Percentiles rank a stretch among this genome's conserved stretches.
Conservation (phyloP, 2,797 vertebrate species). For the Hydrolagus colliei region DNA sequence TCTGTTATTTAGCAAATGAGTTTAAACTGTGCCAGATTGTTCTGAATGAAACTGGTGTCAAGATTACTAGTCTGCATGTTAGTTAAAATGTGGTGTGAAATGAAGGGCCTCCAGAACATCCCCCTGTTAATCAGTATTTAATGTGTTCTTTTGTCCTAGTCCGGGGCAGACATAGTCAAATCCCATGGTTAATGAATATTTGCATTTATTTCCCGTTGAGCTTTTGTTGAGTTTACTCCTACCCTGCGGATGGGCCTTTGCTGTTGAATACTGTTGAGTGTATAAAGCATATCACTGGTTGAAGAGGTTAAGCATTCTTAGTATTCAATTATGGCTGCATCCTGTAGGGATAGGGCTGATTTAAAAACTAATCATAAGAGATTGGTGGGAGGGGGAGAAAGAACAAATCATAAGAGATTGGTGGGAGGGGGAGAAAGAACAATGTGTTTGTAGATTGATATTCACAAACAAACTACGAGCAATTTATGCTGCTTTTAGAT, state of each 20-base stretch:
- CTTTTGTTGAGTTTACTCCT: not conserved
- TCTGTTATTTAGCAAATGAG: not conserved
- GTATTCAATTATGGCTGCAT: not conserved
- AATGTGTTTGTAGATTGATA: no score
- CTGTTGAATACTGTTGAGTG: not conserved
- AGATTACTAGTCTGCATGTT: not conserved
- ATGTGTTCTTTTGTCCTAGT: not conserved
- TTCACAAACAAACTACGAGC: no score
- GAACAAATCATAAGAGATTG: no score
- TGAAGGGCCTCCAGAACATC: conserved; percentile 1
- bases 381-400: no score
- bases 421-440: no score
- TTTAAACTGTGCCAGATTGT: not conserved
- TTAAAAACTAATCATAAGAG: not conserved
- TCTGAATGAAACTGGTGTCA: not conserved
- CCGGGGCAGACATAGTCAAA: not conserved
- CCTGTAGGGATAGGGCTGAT: not conserved
- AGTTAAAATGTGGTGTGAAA: conserved; percentile 23
- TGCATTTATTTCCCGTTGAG: conserved; percentile 5
- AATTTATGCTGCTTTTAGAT: no score
- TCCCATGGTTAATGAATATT: conserved; percentile 12
- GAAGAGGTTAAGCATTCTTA: not conserved
- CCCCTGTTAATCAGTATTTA: conserved; percentile 14
- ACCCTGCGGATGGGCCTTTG: not conserved
- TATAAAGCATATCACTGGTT: not conserved